Base-by-base conservation (phyloP, 2,797 vertebrate species). In the Syndactyla subalaris region DNA sequence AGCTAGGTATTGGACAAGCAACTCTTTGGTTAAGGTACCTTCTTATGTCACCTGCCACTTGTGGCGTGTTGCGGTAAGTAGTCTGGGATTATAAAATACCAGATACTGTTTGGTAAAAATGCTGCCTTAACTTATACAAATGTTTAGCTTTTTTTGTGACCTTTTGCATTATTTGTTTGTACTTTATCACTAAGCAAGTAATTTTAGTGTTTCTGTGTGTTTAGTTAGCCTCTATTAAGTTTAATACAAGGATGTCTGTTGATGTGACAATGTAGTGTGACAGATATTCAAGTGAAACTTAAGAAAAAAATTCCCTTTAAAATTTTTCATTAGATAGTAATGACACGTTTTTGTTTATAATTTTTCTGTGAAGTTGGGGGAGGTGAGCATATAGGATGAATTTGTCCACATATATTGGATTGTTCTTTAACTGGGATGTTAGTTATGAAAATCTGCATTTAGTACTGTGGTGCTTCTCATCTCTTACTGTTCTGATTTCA, bases 1-100 rank as follows among this genome's bases (percentile, higher is more conserved):
- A 98, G 98, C 98, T 99, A 99, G 98, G 98, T 99, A 99, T 99
- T 99, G 99, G 99, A 99, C 98, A 99, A 98, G 98, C 99, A 98
- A 97, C 99, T 99, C 98, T 99, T 98, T 99, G 98, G 98, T 98
- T 99, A 99, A 99, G 99, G 98, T 98, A 97, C 96, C 97, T 96
- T 95, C 96, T 96, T 96, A 83, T 87, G 52, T 95, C 96, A 96
- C 96, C 97, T 97, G 92, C 92, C 96, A 90, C 96, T 97, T 92
- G 96, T 97, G 96, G 96, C 67, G 48, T 89, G 79, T 61, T 93
- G 94, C 54, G 97, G 97, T 97, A 97, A 98, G 97, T 98, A 97
- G 95, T 91, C 93, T 97, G 95, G 97, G 96, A 95, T 96, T 96
- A 52, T 97, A 84, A 96, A 96, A 97, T 96, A 94, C 86, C 96